phyloP scores from a whole-genome alignment of 1,140 invertebrate genomes.

The Drosophila trapezifrons region DNA sequence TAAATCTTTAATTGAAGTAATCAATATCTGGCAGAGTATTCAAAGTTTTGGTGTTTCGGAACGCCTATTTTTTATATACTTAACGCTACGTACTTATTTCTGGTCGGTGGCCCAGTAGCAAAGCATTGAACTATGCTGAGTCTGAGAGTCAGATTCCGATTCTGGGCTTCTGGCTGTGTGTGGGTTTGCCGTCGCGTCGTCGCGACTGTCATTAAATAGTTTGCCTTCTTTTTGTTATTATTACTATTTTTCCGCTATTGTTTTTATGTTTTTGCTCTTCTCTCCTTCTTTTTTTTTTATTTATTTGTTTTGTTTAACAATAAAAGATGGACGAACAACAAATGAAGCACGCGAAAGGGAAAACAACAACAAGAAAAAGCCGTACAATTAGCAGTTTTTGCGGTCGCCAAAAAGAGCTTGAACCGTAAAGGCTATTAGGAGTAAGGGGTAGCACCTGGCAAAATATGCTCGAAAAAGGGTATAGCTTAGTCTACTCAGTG shows the following conservation, averaged over 20 bases:
- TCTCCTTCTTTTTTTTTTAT: slow-evolving; percentile 9
- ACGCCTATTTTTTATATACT: background rate
- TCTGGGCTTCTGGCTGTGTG: slow-evolving; percentile 13
- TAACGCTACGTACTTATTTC: slow-evolving; percentile 32
- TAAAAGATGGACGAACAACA: slow-evolving; percentile 53
- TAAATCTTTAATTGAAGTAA: background rate
- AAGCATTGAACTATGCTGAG: slow-evolving; percentile 64
- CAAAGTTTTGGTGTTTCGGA: background rate
- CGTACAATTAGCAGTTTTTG: slow-evolving; percentile 65
- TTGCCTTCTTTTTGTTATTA: slow-evolving; percentile 21
- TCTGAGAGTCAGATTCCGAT: slow-evolving; percentile 44
- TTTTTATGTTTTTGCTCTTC: slow-evolving; percentile 23
- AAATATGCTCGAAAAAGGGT: background rate
- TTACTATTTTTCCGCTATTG: slow-evolving; percentile 32
- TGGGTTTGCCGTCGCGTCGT: slow-evolving; percentile 11
- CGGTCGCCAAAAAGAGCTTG: slow-evolving; percentile 16
- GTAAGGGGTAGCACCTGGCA: slow-evolving; percentile 1
- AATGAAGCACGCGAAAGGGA: slow-evolving; percentile 30
- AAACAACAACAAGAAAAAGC: slow-evolving; percentile 34
- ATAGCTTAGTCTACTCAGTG: background rate
- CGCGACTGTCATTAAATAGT: slow-evolving; percentile 64
- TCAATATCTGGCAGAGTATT: background rate
- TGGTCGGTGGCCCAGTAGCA: slow-evolving; percentile 60
- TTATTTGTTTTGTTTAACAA: slow-evolving; percentile 56
- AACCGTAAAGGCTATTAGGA: slow-evolving; percentile 1